Percentiles rank a stretch among this genome's conserved stretches.
Conservation (phyloP, 2,888 invertebrate species). For the Drosophila lacicola region DNA sequence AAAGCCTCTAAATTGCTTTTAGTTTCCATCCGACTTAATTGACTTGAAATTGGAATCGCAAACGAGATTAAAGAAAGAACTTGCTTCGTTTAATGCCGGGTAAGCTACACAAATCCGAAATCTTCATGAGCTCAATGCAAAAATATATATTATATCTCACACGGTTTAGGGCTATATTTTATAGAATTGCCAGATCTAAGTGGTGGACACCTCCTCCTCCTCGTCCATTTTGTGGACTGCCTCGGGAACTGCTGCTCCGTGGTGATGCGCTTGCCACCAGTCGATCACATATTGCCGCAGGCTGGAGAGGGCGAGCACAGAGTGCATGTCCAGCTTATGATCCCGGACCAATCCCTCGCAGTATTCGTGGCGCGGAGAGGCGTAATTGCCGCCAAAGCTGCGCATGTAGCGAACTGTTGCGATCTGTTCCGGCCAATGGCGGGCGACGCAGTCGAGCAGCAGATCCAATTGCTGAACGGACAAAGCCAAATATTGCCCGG, state of each 20-base stretch:
- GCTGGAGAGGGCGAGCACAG: slow-evolving; percentile 74
- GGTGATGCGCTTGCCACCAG: slow-evolving; percentile 69
- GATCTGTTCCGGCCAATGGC: slow-evolving; percentile 74
- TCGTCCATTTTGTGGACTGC: not conserved
- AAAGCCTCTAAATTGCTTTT: no score
- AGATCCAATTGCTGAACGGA: slow-evolving; percentile 64
- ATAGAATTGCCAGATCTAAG: no score
- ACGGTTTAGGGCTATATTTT: not conserved
- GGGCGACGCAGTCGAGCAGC: slow-evolving; percentile 79
- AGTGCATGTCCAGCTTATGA: slow-evolving; percentile 54
- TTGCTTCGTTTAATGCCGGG: no score
- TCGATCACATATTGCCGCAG: slow-evolving; percentile 67
- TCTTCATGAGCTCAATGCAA: slow-evolving; percentile 18
- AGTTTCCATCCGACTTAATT: no score
- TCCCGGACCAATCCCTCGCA: slow-evolving; percentile 62
- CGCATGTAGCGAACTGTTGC: slow-evolving; percentile 74
- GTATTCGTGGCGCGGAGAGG: slow-evolving; percentile 67
- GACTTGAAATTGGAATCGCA: no score
- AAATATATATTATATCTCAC: slow-evolving; percentile 22
- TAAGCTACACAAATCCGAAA: no score
- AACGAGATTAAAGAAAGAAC: no score
- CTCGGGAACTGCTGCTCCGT: not conserved
- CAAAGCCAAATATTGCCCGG: slow-evolving; percentile 60
- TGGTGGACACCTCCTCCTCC: slow-evolving; percentile 63
- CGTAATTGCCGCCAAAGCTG: slow-evolving; percentile 73